Conservation (phyloP, 2,797 vertebrate genomes). For the Semaprochilodus insignis region DNA sequence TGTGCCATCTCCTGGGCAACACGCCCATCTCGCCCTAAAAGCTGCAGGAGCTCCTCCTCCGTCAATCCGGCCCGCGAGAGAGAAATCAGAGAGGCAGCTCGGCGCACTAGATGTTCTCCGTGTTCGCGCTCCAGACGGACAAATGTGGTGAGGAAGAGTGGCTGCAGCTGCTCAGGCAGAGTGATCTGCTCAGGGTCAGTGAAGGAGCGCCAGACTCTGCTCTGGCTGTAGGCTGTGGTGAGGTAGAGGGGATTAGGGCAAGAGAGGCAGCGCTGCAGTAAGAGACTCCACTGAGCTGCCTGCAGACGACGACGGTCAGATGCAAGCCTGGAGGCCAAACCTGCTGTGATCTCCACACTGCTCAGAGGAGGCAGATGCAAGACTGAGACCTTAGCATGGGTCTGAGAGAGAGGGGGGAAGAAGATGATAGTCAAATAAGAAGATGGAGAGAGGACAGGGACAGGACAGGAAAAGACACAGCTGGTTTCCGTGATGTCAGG, state of each 20-base stretch:
- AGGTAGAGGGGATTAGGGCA: slow-evolving; percentile 74
- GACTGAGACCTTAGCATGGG: slow-evolving; percentile 57
- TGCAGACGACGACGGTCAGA: slow-evolving; percentile 64
- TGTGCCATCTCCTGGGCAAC: slow-evolving; percentile 70
- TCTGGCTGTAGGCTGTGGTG: slow-evolving; percentile 69
- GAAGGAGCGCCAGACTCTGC: slow-evolving; percentile 71
- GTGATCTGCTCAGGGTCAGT: slow-evolving; percentile 55
- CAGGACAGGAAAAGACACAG: too few species aligned
- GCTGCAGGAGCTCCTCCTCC: slow-evolving; percentile 74
- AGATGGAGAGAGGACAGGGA: neutral
- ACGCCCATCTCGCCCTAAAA: slow-evolving; percentile 67
- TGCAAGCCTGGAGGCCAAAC: slow-evolving; percentile 60
- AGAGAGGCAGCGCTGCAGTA: slow-evolving; percentile 68
- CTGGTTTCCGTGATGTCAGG: too few species aligned
- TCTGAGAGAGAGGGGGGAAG: slow-evolving; percentile 19
- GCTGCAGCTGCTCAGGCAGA: slow-evolving; percentile 62
- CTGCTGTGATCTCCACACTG: slow-evolving; percentile 62
- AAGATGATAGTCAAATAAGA: neutral
- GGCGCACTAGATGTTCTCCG: slow-evolving; percentile 71
- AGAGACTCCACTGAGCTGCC: slow-evolving; percentile 65
- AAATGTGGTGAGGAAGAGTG: slow-evolving; percentile 67
- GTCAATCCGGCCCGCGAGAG: slow-evolving; percentile 73
- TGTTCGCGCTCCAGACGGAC: slow-evolving; percentile 70
- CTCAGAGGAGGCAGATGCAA: slow-evolving; percentile 68
- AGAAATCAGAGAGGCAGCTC: slow-evolving; percentile 64